These are phyloP conservation scores for Erannis defoliaria DNA, from an alignment of 2,888 invertebrate genomes.

Conservation along the genomic window DNA sequence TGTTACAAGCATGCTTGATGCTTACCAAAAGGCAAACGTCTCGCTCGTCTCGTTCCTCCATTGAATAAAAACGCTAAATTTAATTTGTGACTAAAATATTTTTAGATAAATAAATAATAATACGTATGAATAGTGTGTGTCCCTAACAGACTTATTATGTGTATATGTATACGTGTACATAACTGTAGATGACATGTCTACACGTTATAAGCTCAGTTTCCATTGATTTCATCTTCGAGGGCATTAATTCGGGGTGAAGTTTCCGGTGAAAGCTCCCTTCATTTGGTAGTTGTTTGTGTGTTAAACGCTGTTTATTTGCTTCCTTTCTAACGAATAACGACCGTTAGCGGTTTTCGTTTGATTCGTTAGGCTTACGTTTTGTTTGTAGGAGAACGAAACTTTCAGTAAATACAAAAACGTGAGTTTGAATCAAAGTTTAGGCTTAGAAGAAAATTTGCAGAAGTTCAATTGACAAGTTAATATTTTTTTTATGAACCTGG, in stretches of 20 bases:
- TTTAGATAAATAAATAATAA: too few species aligned
- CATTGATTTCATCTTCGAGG: constrained; percentile 16
- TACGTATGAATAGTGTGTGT: too few species aligned
- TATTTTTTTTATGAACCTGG: not conserved
- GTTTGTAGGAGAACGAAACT: constrained; percentile 5
- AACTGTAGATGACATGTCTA: constrained; percentile 1
- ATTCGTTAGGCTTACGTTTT: constrained; percentile 28
- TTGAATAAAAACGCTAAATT: too few species aligned
- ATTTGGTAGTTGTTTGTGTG: constrained; percentile 26
- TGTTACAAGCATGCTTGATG: too few species aligned
- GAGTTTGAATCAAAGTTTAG: not conserved
- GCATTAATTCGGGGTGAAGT: constrained; percentile 25
- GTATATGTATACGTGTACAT: not conserved
- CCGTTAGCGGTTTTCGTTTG: constrained; percentile 17
- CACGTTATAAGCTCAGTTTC: not conserved
- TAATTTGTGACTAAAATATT: too few species aligned
- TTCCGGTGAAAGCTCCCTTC: constrained; percentile 9
- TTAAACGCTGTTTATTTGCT: constrained; percentile 25
- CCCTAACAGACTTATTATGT: too few species aligned
- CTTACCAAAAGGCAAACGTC: too few species aligned
- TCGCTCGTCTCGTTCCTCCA: too few species aligned
- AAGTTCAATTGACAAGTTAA: not conserved
- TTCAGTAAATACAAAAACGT: not conserved
- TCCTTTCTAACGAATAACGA: constrained; percentile 19
- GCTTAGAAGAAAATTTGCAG: not conserved